Evolutionary conservation across 2,113 vertebrate species (phyloP).

Genomic region (Mustela lutreola): DNA sequence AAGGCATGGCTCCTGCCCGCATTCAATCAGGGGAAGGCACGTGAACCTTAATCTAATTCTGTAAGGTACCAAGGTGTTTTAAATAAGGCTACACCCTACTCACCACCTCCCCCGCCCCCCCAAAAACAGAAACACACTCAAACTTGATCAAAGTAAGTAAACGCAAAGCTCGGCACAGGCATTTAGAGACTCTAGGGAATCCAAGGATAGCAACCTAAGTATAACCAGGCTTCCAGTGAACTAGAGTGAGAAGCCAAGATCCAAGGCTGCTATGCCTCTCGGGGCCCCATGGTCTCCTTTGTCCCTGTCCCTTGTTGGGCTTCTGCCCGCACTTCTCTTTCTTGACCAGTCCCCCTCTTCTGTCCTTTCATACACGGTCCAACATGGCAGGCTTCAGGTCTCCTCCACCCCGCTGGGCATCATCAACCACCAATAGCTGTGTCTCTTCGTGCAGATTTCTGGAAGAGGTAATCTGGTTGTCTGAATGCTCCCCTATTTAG

Average conservation of each 20-base stretch:
- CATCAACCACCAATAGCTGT: not conserved
- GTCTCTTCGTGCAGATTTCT: not conserved
- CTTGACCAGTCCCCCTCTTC: not conserved
- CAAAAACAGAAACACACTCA: not conserved
- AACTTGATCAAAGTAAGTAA: not conserved
- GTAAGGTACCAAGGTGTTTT: not conserved
- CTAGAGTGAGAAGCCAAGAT: not conserved
- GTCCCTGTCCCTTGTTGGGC: not conserved
- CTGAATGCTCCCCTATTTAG: not conserved
- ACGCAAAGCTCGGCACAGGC: not conserved
- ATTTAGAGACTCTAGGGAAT: not conserved
- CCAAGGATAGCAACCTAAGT: not conserved
- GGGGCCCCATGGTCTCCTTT: not conserved
- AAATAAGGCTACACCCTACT: not conserved
- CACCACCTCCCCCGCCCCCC: rapidly evolving
- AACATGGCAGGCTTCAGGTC: not conserved
- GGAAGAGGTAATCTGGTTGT: not conserved
- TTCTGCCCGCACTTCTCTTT: not conserved
- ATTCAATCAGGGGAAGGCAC: not conserved
- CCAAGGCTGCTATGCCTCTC: not conserved
- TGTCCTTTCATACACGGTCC: not conserved
- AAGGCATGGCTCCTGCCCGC: not conserved
- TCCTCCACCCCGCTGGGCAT: not conserved
- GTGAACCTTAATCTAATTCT: not conserved
- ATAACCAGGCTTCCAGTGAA: not conserved